These are phyloP conservation scores for Gortyna flavago DNA, from an alignment of 2,888 invertebrate species.

Conservation along the genomic window DNA sequence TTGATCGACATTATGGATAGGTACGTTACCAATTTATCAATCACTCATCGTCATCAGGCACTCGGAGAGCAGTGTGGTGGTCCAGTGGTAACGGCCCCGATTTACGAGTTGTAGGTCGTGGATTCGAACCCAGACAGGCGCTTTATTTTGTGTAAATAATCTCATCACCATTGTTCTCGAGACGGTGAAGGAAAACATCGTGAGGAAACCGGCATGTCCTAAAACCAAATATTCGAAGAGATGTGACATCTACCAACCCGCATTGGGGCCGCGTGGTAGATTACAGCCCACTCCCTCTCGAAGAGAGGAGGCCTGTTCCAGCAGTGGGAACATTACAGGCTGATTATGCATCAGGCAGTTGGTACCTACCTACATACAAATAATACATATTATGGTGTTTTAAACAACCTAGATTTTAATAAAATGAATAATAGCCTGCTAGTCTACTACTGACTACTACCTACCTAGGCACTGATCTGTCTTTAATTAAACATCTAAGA, in stretches of 20 bases:
- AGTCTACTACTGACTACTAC: too few species aligned
- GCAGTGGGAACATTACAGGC: too few species aligned
- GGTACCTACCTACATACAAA: background rate
- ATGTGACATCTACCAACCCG: background rate
- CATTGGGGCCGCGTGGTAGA: background rate
- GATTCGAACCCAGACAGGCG: background rate
- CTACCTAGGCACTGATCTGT: background rate
- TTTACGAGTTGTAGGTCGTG: background rate
- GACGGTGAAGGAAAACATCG: background rate
- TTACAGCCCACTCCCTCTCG: background rate
- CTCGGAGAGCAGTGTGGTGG: background rate
- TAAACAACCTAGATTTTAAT: background rate
- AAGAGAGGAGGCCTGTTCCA: background rate
- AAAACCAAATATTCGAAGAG: background rate
- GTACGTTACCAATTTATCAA: background rate
- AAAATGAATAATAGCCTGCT: background rate
- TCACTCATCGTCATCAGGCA: background rate
- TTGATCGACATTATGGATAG: background rate
- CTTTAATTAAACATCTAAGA: background rate
- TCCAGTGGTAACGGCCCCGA: background rate
- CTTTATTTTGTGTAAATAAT: background rate
- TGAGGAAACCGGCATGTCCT: background rate
- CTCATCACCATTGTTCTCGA: background rate
- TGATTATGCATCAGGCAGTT: background rate
- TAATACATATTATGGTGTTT: background rate